Evolutionary conservation across 2,888 invertebrate genomes (phyloP).

Genomic region (Orthosia incerta): DNA sequence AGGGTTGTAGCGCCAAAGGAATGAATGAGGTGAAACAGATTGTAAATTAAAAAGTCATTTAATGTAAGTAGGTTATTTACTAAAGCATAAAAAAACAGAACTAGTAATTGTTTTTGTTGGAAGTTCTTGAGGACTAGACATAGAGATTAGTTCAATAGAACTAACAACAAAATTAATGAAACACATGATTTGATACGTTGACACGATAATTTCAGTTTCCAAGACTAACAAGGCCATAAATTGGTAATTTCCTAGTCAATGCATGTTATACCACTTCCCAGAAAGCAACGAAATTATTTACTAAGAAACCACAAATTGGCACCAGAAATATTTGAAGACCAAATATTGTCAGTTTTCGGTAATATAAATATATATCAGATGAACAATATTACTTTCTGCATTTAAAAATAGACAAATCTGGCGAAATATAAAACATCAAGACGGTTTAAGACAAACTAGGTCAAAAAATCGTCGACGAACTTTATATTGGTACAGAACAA

Average conservation of each 20-base stretch:
- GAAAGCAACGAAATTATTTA: slow-evolving; percentile 4
- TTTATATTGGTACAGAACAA: slow-evolving; percentile 42
- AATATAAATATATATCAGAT: too few relatives aligned
- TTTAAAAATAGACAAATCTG: slow-evolving; percentile 7
- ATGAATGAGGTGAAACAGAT: not conserved
- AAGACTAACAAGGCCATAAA: slow-evolving; percentile 6
- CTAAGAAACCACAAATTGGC: not conserved
- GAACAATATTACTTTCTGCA: not conserved
- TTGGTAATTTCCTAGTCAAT: slow-evolving; percentile 41
- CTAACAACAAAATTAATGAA: not conserved
- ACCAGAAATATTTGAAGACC: not conserved
- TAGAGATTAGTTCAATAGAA: not conserved
- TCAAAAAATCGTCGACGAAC: slow-evolving; percentile 35
- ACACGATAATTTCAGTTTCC: slow-evolving; percentile 31
- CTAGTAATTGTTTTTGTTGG: not conserved
- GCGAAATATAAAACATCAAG: slow-evolving; percentile 24
- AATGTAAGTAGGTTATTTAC: not conserved
- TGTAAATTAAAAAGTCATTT: not conserved
- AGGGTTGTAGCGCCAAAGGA: too few relatives aligned
- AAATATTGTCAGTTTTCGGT: not conserved
- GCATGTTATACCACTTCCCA: slow-evolving; percentile 6
- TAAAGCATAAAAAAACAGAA: not conserved
- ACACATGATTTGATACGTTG: slow-evolving; percentile 29
- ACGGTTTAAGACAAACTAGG: slow-evolving; percentile 37
- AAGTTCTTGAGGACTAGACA: too few relatives aligned